Evolutionary conservation across 2,113 vertebrate genomes (phyloP).

Genomic region (Passerina amoena): DNA sequence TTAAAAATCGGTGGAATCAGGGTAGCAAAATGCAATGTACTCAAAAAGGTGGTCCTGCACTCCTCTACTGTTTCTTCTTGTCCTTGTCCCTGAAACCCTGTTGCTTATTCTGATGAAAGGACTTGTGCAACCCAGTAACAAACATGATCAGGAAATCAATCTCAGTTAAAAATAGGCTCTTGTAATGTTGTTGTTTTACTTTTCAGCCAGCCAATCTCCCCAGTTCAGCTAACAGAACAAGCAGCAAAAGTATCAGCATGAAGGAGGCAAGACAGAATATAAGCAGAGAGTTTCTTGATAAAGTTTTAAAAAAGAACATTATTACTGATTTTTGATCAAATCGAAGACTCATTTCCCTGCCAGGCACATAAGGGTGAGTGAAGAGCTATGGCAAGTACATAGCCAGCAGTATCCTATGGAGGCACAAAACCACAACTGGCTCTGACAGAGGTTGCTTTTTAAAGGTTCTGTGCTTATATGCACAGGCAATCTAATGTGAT

Average conservation of each 20-base stretch:
- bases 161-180: neutral
- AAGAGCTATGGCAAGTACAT: neutral
- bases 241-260: neutral
- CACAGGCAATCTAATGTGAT: neutral
- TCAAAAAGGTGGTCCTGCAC: neutral
- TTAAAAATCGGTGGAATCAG: neutral
- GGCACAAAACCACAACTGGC: neutral
- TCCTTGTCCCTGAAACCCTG: neutral
- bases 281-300: neutral
- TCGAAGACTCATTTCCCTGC: neutral
- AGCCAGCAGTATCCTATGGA: neutral
- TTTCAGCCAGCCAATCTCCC: neutral
- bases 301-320: neutral
- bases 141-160: neutral
- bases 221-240: neutral
- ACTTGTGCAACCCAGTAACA: neutral
- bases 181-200: neutral
- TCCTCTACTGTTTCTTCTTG: neutral
- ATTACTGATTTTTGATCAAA: neutral
- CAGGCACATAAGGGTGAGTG: rapidly evolving
- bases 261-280: neutral
- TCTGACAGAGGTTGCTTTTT: neutral
- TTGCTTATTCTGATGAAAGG: neutral
- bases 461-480: neutral
- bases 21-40: neutral